Percentiles rank a stretch among this genome's conserved stretches.
phyloP scores from a whole-genome alignment of 2,113 vertebrate genomes.

The Terrapene triunguis region DNA sequence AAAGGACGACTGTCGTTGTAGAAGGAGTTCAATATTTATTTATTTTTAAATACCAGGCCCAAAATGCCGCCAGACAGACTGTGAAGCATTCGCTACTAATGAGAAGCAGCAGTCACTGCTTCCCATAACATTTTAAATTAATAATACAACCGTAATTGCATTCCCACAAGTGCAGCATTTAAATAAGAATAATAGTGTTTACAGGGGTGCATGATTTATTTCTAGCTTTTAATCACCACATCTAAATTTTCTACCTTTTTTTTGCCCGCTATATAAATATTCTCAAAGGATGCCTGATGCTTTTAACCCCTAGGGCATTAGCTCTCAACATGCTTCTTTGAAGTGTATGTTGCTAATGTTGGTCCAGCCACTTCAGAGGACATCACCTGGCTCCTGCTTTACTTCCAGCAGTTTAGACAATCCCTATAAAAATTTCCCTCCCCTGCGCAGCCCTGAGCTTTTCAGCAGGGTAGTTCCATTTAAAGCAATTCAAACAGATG shows the following conservation, averaged over 20 bases:
- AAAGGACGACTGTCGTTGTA: neutral
- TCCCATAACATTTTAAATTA: neutral
- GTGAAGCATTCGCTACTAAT: rapidly evolving
- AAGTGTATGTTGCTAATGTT: neutral
- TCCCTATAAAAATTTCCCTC: neutral
- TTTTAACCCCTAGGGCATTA: neutral
- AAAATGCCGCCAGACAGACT: rapidly evolving
- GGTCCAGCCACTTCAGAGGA: neutral
- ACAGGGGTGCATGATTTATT: rapidly evolving
- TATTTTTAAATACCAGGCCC: neutral
- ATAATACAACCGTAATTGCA: rapidly evolving
- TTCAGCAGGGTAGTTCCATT: conserved; percentile 26
- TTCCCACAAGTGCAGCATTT: rapidly evolving
- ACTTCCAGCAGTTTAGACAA: neutral
- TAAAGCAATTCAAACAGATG: conserved; percentile 42
- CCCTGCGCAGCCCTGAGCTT: neutral
- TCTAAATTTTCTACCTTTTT: neutral
- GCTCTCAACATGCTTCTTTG: neutral
- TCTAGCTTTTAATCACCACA: neutral
- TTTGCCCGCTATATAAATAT: neutral
- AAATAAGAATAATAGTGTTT: rapidly evolving
- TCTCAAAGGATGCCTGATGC: neutral
- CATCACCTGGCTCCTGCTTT: neutral
- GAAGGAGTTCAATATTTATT: rapidly evolving
- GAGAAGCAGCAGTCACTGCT: neutral